Evolutionary conservation across 2,888 invertebrate species (phyloP).

Genomic region (Vannuccia rotundouncinata): DNA sequence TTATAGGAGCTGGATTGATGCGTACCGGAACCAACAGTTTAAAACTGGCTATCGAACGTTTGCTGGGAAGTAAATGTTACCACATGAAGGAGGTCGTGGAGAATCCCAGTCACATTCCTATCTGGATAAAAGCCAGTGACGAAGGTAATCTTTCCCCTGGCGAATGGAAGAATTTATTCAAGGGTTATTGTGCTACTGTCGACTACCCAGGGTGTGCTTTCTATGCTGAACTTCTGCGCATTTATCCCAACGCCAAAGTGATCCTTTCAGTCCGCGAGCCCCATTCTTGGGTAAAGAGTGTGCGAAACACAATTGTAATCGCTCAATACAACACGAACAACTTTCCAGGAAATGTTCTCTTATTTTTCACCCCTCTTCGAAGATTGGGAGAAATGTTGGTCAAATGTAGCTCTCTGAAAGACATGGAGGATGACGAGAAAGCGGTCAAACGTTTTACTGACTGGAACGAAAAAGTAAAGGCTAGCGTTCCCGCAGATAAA

Average conservation of each 20-base stretch:
- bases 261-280: not conserved
- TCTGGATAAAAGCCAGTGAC: not conserved
- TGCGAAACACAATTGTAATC: not conserved
- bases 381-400: too few species aligned
- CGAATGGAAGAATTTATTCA: not conserved
- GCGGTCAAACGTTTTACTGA: too few species aligned
- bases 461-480: too few species aligned
- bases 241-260: slow-evolving; percentile 21
- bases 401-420: too few species aligned
- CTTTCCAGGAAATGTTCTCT: too few species aligned
- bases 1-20: slow-evolving; percentile 25
- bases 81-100: not conserved
- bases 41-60: not conserved
- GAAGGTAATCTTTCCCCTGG: not conserved
- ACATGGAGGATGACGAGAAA: too few species aligned
- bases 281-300: slow-evolving; percentile 22
- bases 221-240: not conserved
- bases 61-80: not conserved
- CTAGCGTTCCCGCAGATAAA: too few species aligned
- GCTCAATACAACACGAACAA: too few species aligned
- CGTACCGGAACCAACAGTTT: slow-evolving; percentile 3
- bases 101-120: not conserved
- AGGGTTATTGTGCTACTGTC: not conserved
- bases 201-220: not conserved
- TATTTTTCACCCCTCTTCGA: too few species aligned